Conservation (phyloP, 1,140 invertebrate genomes). For the Cotesia chilonis region DNA sequence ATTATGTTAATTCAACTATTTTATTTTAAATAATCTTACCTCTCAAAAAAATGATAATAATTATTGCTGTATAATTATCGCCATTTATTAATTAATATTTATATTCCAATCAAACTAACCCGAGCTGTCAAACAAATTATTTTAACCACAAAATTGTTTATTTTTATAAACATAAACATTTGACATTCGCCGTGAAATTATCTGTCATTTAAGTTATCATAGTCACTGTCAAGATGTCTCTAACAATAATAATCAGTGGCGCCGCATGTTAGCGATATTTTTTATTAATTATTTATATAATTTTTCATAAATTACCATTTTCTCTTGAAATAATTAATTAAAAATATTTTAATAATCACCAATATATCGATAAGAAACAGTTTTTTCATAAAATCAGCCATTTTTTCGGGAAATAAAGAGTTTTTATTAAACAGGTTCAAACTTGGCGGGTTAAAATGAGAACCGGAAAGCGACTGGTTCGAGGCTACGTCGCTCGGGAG, state of each 20-base stretch:
- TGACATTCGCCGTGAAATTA: constrained; percentile 16
- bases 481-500: constrained; percentile 58
- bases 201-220: constrained; percentile 11
- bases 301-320: constrained; percentile 46
- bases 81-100: too few species aligned
- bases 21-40: too few species aligned
- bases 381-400: too few species aligned
- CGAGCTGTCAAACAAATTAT: too few species aligned
- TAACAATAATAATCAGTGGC: background rate
- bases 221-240: constrained; percentile 8
- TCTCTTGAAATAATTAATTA: constrained; percentile 25
- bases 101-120: too few species aligned
- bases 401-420: too few species aligned
- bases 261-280: constrained; percentile 1
- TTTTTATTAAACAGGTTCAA: constrained; percentile 25
- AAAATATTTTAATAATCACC: background rate
- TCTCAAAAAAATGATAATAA: too few species aligned
- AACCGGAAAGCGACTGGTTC: constrained; percentile 56
- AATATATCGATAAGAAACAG: too few species aligned
- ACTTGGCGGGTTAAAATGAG: constrained; percentile 45
- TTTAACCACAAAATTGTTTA: too few species aligned
- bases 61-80: too few species aligned
- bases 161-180: too few species aligned
- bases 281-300: constrained; percentile 16
- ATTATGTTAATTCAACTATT: too few species aligned